A percentile compares a stretch with the other conserved stretches of the same genome.
phyloP scores from a whole-genome alignment of 2,888 invertebrate species.

The Nomada lathburiana region DNA sequence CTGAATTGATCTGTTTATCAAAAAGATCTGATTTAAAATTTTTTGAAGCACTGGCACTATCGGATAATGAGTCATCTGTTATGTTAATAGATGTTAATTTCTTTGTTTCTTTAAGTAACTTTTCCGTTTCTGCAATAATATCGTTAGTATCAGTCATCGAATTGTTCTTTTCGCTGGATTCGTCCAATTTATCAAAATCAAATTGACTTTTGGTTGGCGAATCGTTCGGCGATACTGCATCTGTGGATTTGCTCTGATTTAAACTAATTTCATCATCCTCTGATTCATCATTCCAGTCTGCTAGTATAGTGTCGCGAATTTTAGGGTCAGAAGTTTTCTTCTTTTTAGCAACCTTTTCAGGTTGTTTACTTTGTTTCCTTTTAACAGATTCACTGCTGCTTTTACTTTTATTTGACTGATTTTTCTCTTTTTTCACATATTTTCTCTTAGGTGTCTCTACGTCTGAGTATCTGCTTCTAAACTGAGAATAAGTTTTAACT shows the following conservation, averaged over 20 bases:
- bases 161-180: constrained; percentile 44
- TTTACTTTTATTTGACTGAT: constrained; percentile 76
- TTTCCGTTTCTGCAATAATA: constrained; percentile 77
- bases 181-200: constrained; percentile 42
- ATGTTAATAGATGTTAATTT: constrained; percentile 69
- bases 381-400: constrained; percentile 80
- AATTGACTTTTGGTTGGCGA: constrained; percentile 38
- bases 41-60: constrained; percentile 45
- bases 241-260: constrained; percentile 69
- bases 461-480: constrained; percentile 66
- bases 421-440: constrained; percentile 83
- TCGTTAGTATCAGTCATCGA: constrained; percentile 70
- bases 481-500: constrained; percentile 71
- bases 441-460: constrained; percentile 82
- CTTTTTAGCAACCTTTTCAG: constrained; percentile 83
- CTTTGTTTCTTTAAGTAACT: constrained; percentile 80
- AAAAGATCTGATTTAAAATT: constrained; percentile 34
- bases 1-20: constrained; percentile 45
- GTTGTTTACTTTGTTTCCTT: constrained; percentile 77
- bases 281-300: constrained; percentile 91
- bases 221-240: constrained; percentile 44
- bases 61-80: constrained; percentile 55
- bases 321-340: constrained; percentile 86
- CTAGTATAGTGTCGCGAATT: constrained; percentile 89
- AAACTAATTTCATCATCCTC: constrained; percentile 80